Conservation (phyloP, 2,797 vertebrate genomes). For the Mormyrus proboscirostris region DNA sequence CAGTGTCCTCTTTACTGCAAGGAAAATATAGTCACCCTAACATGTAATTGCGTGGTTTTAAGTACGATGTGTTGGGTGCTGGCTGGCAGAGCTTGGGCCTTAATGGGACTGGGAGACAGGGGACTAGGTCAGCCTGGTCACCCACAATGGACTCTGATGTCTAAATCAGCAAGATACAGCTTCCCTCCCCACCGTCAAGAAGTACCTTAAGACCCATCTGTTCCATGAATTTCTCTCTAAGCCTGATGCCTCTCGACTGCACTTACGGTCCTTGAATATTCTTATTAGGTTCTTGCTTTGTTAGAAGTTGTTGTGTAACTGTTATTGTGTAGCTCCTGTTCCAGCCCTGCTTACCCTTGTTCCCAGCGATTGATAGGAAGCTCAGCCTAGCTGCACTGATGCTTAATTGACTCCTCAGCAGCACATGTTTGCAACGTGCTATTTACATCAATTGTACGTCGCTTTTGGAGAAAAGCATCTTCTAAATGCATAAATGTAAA, state of each 20-base stretch:
- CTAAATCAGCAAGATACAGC: not conserved
- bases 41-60: not conserved
- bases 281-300: not conserved
- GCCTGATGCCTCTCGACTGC: not conserved
- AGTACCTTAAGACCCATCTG: not conserved
- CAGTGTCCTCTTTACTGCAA: not conserved
- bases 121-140: not conserved
- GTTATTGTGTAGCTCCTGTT: not conserved
- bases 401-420: not conserved
- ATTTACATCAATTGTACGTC: not conserved
- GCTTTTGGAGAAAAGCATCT: not conserved
- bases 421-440: too few relatives aligned
- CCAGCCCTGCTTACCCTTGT: too few relatives aligned
- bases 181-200: not conserved
- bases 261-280: not conserved
- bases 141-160: not conserved
- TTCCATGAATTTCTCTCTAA: not conserved
- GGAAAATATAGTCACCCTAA: not conserved
- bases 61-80: conserved; percentile 18
- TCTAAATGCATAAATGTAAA: not conserved
- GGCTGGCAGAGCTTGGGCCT: not conserved
- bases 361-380: not conserved
- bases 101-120: conserved; percentile 5
- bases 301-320: not conserved
- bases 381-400: not conserved